Base-by-base conservation (phyloP, 2,888 invertebrate species). In the Boloria selene region DNA sequence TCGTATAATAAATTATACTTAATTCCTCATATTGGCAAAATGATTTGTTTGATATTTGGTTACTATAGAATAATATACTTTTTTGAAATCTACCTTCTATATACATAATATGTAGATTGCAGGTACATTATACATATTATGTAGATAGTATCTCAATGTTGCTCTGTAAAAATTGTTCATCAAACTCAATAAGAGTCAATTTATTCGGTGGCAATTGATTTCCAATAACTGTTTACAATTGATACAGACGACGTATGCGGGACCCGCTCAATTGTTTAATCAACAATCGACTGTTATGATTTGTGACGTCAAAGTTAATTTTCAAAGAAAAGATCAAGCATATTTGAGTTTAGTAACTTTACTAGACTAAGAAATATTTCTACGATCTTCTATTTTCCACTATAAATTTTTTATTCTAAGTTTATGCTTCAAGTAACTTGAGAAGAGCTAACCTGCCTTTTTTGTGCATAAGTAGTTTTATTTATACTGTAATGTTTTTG, bases 191-290 rank as follows among this genome's bases (percentile, higher is more conserved):
- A 22, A 22, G 78, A 83, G 80, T 79, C 80, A 83, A 86, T 85
- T 38, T 38, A 82, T 74, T 78, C 63, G 73, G 82, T 84, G 85
- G 85, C 90, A 90, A 92, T 91, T 90, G 91, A 87, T 90, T 91
- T 87, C 86, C 90, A 90, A 91, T 92, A 90, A 90, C 82, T 81
- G 85, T 86, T 85, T 82, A 85, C 88, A 90, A 90, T 90, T 88
- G 87, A 87, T 80, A 85, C 79, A 77, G 81, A 84, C 80, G 83
- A 82, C 70, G 80, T 80, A 91, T 91, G 90, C 91, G 91, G 91
- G 91, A 65, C 82, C 82, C 81, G 79, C 79, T 84, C 80, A 79
- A 83, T 87, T 89, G 90, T 88, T 85, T 86, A 85, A 88, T 87
- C 80, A 86, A 88, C 87, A 86, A 84, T 83, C 77, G 78, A 76